Conservation (phyloP, 2,888 invertebrate genomes). For the Standfussiana lucernea region DNA sequence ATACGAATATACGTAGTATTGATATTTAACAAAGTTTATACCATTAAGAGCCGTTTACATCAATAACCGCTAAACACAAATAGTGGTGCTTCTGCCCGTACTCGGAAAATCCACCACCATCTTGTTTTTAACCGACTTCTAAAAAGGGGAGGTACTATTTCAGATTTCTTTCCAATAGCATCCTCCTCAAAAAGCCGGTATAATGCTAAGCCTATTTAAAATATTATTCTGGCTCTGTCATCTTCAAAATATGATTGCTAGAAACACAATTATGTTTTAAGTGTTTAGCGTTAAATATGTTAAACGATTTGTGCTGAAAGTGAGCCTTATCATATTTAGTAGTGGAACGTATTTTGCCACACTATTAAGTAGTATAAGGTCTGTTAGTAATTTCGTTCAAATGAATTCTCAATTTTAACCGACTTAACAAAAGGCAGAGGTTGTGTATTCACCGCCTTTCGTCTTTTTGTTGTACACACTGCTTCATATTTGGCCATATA, state of each 20-base stretch:
- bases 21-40: constrained; percentile 39
- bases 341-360: too few species aligned
- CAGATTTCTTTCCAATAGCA: not conserved
- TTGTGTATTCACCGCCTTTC: not conserved
- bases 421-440: not conserved
- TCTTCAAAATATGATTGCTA: too few species aligned
- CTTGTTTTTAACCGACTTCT: not conserved
- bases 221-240: too few species aligned
- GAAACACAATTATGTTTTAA: too few species aligned
- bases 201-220: too few species aligned
- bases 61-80: not conserved
- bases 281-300: too few species aligned
- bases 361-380: too few species aligned
- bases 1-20: constrained; percentile 44
- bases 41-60: not conserved
- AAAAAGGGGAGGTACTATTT: not conserved
- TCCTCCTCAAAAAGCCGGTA: too few species aligned
- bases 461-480: not conserved
- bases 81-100: not conserved
- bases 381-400: too few species aligned
- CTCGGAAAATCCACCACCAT: not conserved
- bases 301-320: too few species aligned
- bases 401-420: not conserved
- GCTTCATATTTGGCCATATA: not conserved
- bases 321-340: too few species aligned